phyloP scores from a whole-genome alignment of 2,797 vertebrate species.

The Oophaga sylvatica region DNA sequence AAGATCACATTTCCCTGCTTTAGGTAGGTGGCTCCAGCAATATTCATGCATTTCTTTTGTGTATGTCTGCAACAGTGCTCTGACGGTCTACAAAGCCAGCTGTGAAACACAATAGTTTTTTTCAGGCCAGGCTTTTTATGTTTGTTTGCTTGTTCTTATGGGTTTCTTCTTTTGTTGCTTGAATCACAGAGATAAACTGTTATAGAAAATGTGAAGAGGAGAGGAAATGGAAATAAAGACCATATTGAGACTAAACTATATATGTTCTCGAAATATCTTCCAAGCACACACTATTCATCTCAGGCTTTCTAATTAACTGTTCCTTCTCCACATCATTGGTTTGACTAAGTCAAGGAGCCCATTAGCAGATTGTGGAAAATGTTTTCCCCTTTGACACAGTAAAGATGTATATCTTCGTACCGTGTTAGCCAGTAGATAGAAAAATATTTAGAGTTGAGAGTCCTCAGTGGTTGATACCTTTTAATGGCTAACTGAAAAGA shows the following conservation, averaged over 20 bases:
- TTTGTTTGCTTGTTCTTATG: constrained; percentile 76
- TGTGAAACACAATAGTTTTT: constrained; percentile 73
- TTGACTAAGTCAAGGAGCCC: constrained; percentile 18
- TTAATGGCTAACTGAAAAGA: no score
- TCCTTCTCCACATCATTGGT: constrained; percentile 27
- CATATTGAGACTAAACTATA: constrained; percentile 39
- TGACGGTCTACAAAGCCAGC: constrained; percentile 70
- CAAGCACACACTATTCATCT: constrained; percentile 19
- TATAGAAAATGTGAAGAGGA: constrained; percentile 60
- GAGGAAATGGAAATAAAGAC: constrained; percentile 27
- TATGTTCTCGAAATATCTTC: constrained; percentile 29
- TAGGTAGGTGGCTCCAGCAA: constrained; percentile 76
- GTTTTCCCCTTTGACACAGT: background rate
- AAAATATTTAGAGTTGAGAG: no score
- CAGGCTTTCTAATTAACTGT: constrained; percentile 37
- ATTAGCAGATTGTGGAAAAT: background rate
- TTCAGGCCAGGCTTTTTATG: constrained; percentile 71
- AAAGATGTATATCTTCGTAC: no score
- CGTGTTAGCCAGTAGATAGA: no score
- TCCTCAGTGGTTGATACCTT: no score
- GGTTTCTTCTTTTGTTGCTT: constrained; percentile 68
- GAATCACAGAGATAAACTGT: constrained; percentile 65
- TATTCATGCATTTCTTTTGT: constrained; percentile 72
- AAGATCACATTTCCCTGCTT: constrained; percentile 76
- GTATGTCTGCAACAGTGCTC: constrained; percentile 70